These are phyloP conservation scores for Vireo altiloquus DNA, from an alignment of 2,113 vertebrate genomes.

Conservation along the genomic window DNA sequence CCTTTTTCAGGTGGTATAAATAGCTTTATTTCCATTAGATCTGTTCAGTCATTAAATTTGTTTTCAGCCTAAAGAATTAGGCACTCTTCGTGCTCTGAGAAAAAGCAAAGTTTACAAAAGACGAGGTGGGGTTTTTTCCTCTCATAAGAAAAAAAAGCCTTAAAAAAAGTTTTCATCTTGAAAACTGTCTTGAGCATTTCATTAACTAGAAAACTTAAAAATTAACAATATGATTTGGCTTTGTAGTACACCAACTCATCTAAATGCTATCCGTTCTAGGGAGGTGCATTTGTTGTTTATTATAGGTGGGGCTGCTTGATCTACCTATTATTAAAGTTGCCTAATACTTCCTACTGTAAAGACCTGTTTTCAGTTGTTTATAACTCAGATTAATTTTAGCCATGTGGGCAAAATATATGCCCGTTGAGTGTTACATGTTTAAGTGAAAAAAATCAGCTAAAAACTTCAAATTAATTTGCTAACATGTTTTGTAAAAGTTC, in stretches of 20 bases:
- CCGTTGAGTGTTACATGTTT: not conserved
- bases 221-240: not conserved
- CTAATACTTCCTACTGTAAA: conserved; percentile 37
- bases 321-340: conserved; percentile 54
- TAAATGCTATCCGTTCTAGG: conserved; percentile 35
- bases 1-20: not conserved
- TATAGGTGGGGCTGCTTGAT: conserved; percentile 38
- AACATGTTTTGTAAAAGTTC: not conserved
- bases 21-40: not conserved
- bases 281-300: conserved; percentile 29
- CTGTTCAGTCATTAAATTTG: not conserved
- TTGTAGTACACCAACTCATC: not conserved
- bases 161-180: not conserved
- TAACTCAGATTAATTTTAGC: not conserved
- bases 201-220: not conserved
- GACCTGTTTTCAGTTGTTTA: conserved; percentile 21
- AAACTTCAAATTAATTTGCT: not conserved
- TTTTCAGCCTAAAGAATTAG: not conserved
- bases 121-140: not conserved
- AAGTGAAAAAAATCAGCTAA: not conserved
- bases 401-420: not conserved
- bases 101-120: not conserved
- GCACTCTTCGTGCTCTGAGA: not conserved
- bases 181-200: not conserved
- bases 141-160: not conserved